A percentile compares a stretch with the other conserved stretches of the same genome.
Evolutionary conservation across 1,140 invertebrate species (phyloP).

Genomic region (Gryllus bimaculatus): DNA sequence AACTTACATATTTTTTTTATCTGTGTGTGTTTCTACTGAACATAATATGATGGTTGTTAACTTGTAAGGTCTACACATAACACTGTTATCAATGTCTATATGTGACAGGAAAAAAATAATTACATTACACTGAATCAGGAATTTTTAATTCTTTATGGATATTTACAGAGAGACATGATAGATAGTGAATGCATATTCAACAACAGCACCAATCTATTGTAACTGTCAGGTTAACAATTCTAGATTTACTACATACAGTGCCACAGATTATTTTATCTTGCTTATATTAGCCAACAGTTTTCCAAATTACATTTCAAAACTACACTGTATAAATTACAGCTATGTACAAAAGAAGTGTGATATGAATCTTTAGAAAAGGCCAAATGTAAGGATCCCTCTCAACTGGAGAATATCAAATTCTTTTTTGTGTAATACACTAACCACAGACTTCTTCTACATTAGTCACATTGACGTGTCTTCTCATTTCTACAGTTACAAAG

Average conservation of each 20-base stretch:
- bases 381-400: neutral
- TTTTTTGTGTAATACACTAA: neutral
- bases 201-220: slow-evolving; percentile 4
- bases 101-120: neutral
- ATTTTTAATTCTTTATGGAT: neutral
- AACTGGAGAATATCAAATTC: neutral
- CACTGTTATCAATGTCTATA: neutral
- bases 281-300: neutral
- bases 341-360: slow-evolving; percentile 1
- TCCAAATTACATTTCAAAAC: neutral
- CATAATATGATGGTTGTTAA: neutral
- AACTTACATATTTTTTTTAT: neutral
- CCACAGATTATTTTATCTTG: neutral
- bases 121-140: slow-evolving; percentile 1
- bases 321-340: slow-evolving; percentile 1
- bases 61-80: neutral
- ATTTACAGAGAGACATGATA: neutral
- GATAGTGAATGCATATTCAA: neutral
- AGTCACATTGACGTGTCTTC: neutral
- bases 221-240: neutral
- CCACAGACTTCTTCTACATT: neutral
- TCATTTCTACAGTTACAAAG: neutral
- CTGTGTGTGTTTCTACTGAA: neutral
- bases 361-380: neutral
- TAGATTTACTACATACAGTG: neutral